Percentiles rank a stretch among this genome's conserved stretches.
Conservation (phyloP, 2,113 vertebrate species). For the Dendrocopos noguchii region DNA sequence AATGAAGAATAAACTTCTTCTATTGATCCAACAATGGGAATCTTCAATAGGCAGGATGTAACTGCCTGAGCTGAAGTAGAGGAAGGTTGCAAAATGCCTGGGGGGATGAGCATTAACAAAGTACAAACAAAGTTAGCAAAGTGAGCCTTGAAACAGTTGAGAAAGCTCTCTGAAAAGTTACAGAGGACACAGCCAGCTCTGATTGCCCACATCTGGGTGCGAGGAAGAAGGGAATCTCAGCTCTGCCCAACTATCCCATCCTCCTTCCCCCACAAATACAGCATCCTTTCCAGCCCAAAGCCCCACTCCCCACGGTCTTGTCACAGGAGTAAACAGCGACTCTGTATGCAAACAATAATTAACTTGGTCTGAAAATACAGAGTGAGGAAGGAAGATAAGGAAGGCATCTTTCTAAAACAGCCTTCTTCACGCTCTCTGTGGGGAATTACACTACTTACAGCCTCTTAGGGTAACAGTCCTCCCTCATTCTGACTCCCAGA, state of each 20-base stretch:
- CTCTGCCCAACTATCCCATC: not conserved
- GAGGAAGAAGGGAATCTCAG: not conserved
- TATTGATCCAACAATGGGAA: slow-evolving; percentile 39
- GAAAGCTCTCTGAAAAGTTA: not conserved
- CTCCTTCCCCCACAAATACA: not conserved
- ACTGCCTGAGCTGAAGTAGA: not conserved
- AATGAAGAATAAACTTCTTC: slow-evolving; percentile 57
- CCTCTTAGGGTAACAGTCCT: not conserved
- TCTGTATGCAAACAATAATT: slow-evolving; percentile 35
- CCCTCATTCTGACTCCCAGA: not conserved
- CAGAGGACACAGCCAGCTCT: not conserved
- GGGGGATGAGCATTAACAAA: not conserved
- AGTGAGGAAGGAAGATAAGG: slow-evolving; percentile 46
- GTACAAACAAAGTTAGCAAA: not conserved
- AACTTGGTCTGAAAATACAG: not conserved
- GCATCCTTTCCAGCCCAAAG: not conserved
- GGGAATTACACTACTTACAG: not conserved
- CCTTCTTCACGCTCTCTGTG: not conserved
- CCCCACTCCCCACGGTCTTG: not conserved
- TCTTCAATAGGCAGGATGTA: slow-evolving; percentile 4
- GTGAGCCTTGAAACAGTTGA: not conserved
- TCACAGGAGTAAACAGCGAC: slow-evolving; percentile 23
- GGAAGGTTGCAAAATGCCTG: not conserved
- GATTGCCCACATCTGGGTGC: not conserved
- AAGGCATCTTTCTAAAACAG: not conserved